Evolutionary conservation across 2,113 vertebrate genomes (phyloP), one percentile per base, ranked within the genome.

Genomic region (Globicephala melas): DNA sequence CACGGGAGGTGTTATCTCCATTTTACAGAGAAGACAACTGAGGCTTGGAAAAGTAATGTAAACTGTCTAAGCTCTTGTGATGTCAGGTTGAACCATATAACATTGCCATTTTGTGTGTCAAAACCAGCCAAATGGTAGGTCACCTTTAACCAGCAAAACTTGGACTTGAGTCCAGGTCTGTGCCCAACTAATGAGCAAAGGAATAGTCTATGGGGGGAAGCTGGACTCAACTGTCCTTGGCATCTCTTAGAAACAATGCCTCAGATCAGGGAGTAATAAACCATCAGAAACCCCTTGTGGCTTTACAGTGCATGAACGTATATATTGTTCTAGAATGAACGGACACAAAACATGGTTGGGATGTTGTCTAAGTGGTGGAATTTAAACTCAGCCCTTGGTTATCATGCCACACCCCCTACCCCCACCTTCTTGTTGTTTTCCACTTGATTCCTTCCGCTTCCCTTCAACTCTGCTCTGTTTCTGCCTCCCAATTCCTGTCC

Each of bases 401-500:
- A 25, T 18, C 38, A 38, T 9, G 74, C 6, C 17, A 47, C 8
- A 5, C 8, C 10, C 26, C 25, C 25, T n/a, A 7, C 4, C 50
- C 21, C 53, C 23, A 21, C 70, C 63, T 23, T 88, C 55, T 94
- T 60, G 0, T 25, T 67, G 60, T 38, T 89, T 65, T 53, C 9
- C 18, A 5, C 17, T 12, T 26, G 41, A 31, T 50, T 68, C 41
- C n/a, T 41, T 38, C 77, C 17, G 12, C 23, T 23, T 53, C 28
- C 36, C 73, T 91, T 74, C 26, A 58, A 36, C 41, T 94, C 36
- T 82, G 63, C 65, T 26, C 2, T 60, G 50, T 68, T 88, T 41
- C 41, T 76, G 47, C 38, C 67, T 77, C 79, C n/a, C 23, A 7
- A 23, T 41, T 68, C 47, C 89, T 97, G 95, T 94, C 95, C 95